A percentile compares a stretch with the other conserved stretches of the same genome.
Conservation (phyloP, 30 jellyfish, hydroid and myxozoan species). For the Cassiopea xamachana region DNA sequence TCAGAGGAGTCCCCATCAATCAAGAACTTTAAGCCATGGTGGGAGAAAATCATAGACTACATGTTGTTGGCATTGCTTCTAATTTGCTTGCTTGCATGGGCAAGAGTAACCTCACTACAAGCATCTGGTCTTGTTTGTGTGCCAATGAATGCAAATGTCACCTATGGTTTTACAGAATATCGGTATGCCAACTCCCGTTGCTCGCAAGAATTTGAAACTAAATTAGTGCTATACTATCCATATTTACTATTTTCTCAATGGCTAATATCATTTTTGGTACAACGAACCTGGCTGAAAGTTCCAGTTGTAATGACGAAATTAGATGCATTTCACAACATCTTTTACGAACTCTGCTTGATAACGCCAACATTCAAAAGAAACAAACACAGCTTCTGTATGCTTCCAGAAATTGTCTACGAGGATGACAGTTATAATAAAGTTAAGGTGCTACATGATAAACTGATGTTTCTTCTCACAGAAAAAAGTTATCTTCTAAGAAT, state of each 20-base stretch:
- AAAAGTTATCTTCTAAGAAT: slow-evolving; percentile 67
- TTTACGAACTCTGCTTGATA: slow-evolving; percentile 60
- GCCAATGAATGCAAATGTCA: slow-evolving; percentile 28
- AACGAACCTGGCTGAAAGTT: slow-evolving; percentile 73
- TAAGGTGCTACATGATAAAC: slow-evolving; percentile 76
- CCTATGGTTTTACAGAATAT: slow-evolving; percentile 62
- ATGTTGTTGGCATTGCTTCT: slow-evolving; percentile 57
- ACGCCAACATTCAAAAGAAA: slow-evolving; percentile 62
- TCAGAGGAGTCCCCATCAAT: slow-evolving; percentile 72
- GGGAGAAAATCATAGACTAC: slow-evolving; percentile 76
- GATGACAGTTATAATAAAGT: slow-evolving; percentile 60
- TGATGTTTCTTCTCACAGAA: slow-evolving; percentile 71
- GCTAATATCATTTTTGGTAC: slow-evolving; percentile 68
- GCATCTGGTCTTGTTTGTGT: slow-evolving; percentile 83
- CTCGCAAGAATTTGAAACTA: slow-evolving; percentile 81
- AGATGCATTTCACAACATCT: slow-evolving; percentile 74
- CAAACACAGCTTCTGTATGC: slow-evolving; percentile 58
- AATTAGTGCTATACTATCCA: slow-evolving; percentile 72
- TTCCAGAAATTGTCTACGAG: slow-evolving; percentile 69
- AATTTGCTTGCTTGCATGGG: slow-evolving; percentile 76
- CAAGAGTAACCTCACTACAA: slow-evolving; percentile 70
- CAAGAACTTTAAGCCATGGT: slow-evolving; percentile 82
- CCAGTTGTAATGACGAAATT: slow-evolving; percentile 83
- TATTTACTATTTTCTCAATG: slow-evolving; percentile 66
- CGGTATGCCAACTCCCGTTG: slow-evolving; percentile 81